Evolutionary conservation across 2,797 vertebrate genomes (phyloP).

Genomic region (Phoebastria nigripes): DNA sequence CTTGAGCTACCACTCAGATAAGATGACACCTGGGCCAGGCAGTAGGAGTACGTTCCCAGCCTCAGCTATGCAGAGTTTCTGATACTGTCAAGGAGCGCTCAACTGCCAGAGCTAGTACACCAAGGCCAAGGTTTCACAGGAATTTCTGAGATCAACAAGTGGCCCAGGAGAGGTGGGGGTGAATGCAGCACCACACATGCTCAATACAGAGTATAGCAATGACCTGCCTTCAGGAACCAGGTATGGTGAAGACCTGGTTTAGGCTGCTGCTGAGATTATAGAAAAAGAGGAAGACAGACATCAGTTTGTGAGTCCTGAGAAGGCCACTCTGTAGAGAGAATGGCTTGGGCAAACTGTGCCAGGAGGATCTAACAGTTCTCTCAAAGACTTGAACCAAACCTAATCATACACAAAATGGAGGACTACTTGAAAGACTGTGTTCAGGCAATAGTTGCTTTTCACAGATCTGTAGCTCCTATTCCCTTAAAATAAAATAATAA

Average conservation of each 20-base stretch:
- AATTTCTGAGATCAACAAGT: too few relatives aligned
- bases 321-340: neutral
- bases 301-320: neutral
- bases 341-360: neutral
- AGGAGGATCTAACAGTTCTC: neutral
- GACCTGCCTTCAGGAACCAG: neutral
- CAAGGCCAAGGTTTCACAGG: too few relatives aligned
- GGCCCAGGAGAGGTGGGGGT: too few relatives aligned
- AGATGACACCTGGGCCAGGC: too few relatives aligned
- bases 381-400: neutral
- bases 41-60: too few relatives aligned
- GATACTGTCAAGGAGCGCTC: too few relatives aligned
- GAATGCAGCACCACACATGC: too few relatives aligned
- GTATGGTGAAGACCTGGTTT: neutral
- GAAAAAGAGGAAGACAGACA: neutral
- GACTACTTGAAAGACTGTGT: neutral
- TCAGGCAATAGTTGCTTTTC: neutral
- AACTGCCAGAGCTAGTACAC: too few relatives aligned
- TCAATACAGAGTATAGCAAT: neutral
- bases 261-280: neutral
- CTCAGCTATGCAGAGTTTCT: too few relatives aligned
- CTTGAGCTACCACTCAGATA: too few relatives aligned
- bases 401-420: neutral
- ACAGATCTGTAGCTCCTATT: neutral
- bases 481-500: neutral